Evolutionary conservation across 2,888 invertebrate species (phyloP).

Genomic region (Anthoptus insignis): DNA sequence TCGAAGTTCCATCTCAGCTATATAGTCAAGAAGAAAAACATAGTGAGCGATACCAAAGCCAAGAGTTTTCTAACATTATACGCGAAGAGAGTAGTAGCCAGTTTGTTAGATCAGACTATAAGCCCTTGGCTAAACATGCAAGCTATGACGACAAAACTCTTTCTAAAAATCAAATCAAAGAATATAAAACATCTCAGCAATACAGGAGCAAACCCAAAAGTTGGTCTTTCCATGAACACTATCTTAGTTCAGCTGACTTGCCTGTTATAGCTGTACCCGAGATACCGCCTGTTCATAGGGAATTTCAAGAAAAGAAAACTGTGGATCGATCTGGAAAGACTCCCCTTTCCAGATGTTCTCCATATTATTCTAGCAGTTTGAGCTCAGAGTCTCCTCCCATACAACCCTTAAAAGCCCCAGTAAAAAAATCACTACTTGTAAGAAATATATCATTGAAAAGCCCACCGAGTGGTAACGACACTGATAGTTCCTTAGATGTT

Average conservation of each 20-base stretch:
- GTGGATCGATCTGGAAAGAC: constrained; percentile 82
- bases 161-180: constrained; percentile 88
- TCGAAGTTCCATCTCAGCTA: constrained; percentile 84
- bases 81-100: constrained; percentile 72
- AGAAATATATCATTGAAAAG: constrained; percentile 89
- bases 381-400: constrained; percentile 92
- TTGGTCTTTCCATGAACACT: constrained; percentile 89
- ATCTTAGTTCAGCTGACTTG: constrained; percentile 84
- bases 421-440: constrained; percentile 88
- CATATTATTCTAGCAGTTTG: constrained; percentile 92
- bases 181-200: constrained; percentile 87
- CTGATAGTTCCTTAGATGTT: constrained; percentile 90
- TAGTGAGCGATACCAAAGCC: constrained; percentile 89
- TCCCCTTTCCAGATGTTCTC: constrained; percentile 90
- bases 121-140: constrained; percentile 88
- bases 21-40: constrained; percentile 89
- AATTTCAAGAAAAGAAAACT: constrained; percentile 76
- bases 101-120: constrained; percentile 84
- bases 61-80: constrained; percentile 86
- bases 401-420: constrained; percentile 88
- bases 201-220: constrained; percentile 87
- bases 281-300: constrained; percentile 78
- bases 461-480: constrained; percentile 92
- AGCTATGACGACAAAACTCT: constrained; percentile 89
- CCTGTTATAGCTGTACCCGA: constrained; percentile 86